Evolutionary conservation across 2,797 vertebrate species (phyloP).

Genomic region (Loris lydekkerianus): DNA sequence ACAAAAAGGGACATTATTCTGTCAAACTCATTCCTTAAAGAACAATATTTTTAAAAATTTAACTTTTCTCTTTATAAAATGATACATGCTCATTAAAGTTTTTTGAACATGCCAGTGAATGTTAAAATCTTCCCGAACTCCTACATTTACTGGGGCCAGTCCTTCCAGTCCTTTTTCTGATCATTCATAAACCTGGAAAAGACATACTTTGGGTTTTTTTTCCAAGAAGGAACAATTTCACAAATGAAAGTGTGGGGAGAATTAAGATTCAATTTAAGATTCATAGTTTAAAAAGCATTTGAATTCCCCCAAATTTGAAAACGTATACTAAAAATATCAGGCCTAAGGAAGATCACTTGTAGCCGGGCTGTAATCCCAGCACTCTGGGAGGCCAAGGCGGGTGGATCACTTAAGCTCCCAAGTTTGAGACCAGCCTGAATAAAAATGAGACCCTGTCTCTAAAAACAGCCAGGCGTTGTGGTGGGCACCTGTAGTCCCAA

Average conservation of each 20-base stretch:
- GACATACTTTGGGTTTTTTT: neutral
- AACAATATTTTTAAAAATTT: neutral
- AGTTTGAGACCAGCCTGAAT: no score
- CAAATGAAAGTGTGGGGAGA: neutral
- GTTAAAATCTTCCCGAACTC: neutral
- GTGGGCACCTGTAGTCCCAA: no score
- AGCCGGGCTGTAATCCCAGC: no score
- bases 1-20: constrained; percentile 26
- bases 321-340: neutral
- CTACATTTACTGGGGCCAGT: neutral
- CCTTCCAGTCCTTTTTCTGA: constrained; percentile 10
- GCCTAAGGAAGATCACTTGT: neutral
- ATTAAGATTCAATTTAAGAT: neutral
- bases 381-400: no score
- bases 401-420: no score
- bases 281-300: constrained; percentile 1
- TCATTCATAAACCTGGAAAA: neutral
- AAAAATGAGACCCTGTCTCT: no score
- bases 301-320: neutral
- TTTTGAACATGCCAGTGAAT: neutral
- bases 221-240: constrained; percentile 42
- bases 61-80: constrained; percentile 6
- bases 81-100: neutral
- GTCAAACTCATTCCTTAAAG: neutral
- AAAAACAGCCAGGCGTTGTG: no score